Evolutionary conservation across 2,797 vertebrate genomes (phyloP).

Genomic region (Heliangelus exortis): DNA sequence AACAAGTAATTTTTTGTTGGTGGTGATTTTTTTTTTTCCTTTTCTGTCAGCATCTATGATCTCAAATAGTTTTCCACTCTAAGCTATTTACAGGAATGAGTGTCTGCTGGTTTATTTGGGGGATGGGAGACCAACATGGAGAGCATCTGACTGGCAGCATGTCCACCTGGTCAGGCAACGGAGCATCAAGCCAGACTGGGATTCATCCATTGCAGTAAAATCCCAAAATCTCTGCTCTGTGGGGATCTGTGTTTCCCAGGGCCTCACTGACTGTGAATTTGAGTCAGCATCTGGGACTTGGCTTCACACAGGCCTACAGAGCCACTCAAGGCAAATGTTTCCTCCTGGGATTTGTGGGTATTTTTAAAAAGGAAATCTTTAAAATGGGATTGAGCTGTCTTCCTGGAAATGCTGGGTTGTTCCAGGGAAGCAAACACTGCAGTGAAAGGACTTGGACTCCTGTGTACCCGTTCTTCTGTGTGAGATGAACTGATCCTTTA

Average conservation of each 20-base stretch:
- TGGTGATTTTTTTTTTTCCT: background rate
- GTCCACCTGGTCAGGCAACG: background rate
- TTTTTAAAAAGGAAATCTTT: background rate
- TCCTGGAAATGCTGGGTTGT: background rate
- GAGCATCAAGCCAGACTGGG: background rate
- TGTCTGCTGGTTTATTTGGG: background rate
- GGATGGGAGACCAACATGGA: background rate
- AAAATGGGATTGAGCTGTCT: background rate
- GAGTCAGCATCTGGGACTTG: background rate
- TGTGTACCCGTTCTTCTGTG: fast-evolving
- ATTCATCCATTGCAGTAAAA: background rate
- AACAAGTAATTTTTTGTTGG: background rate
- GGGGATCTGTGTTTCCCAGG: background rate
- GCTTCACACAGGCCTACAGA: background rate
- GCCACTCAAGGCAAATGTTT: background rate
- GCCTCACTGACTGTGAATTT: background rate
- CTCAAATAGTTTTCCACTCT: background rate
- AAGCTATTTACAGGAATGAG: background rate
- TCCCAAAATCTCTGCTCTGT: background rate
- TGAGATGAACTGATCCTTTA: background rate
- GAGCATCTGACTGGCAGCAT: fast-evolving
- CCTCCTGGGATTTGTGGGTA: background rate
- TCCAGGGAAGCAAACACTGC: background rate
- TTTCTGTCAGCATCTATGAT: background rate
- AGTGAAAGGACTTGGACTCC: background rate